These are phyloP conservation scores for Botrylloides violaceus DNA, from an alignment of 23 tunicate genomes.

Conservation along the genomic window DNA sequence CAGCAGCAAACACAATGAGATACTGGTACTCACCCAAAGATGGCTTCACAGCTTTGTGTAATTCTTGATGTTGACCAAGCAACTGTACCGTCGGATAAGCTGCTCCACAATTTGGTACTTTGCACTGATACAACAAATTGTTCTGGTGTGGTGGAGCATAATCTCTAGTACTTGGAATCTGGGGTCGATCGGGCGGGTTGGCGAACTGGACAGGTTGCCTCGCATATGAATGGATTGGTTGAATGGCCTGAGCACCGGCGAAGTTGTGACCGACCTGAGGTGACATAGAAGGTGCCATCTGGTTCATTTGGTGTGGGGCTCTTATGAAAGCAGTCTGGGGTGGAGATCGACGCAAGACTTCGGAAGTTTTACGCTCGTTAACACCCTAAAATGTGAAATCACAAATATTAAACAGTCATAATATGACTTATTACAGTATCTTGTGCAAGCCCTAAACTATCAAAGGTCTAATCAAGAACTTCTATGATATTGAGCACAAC, in stretches of 20 bases:
- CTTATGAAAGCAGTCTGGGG: conserved; percentile 1
- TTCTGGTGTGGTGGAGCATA: conserved; percentile 16
- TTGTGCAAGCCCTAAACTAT: no score
- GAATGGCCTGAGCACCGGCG: not conserved
- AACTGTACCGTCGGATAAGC: not conserved
- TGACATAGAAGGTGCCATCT: not conserved
- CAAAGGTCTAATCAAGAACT: no score
- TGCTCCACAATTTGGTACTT: not conserved
- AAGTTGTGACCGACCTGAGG: not conserved
- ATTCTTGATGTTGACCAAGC: conserved; percentile 19
- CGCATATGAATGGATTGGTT: conserved; percentile 7
- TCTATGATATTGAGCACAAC: no score
- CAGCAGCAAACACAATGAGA: no score
- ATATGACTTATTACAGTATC: no score
- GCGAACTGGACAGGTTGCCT: not conserved
- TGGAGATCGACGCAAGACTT: conserved; percentile 9
- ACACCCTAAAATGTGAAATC: not conserved
- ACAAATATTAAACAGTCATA: not conserved
- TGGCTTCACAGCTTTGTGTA: conserved; percentile 11
- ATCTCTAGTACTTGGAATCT: not conserved
- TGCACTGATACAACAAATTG: conserved; percentile 9
- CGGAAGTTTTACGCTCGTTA: not conserved
- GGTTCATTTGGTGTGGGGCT: not conserved
- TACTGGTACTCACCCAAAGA: conserved; percentile 20
- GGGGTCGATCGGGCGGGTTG: not conserved